Evolutionary conservation across 2,888 invertebrate genomes (phyloP), one percentile per base, ranked within the genome.

Genomic region (Drosophila incognita): DNA sequence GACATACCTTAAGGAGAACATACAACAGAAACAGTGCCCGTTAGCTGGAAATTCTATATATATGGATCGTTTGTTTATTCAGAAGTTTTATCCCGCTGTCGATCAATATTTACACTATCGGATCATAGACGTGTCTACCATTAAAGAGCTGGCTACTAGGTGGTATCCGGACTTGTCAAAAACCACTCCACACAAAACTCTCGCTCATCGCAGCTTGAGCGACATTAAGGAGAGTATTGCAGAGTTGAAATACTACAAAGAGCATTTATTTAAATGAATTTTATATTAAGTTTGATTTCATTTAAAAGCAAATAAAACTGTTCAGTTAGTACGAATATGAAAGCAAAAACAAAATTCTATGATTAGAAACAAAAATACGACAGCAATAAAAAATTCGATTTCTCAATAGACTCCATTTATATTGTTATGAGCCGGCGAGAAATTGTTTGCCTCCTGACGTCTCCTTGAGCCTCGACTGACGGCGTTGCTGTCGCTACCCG

Each of bases 41-140:
- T 90, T 99, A 56, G 98, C 96, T 13, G 99, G 99, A 0, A 99
- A 97, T 93, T 95, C 97, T 61, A 95, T 99, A 5, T 97, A 97
- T 85, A 95, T 96, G 95, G 99, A 99, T 92, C 94, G 97, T 75
- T 80, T 96, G 60, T 99, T 99, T 93, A 91, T 99, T 31, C 91
- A 93, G 15, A 96, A 96, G 93, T 95, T 96, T 90, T 97, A 99
- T 97, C 98, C 94, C 82, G 13, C 13, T 51, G 93, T 99, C 8
- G 92, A 96, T 90, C 91, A 95, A 1, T 97, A 98, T 92, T 93
- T 99, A 78, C 98, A 99, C 92, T 98, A 99, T 93, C 95, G 99
- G 84, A 96, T 98, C 52, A 95, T 99, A 75, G 99, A 99, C 94
- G 98, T 99, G 3, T 97, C 97, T 40, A 95, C 97, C 0, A 93